Conservation (phyloP, 2,113 vertebrate species). For the Setophaga kirtlandii region DNA sequence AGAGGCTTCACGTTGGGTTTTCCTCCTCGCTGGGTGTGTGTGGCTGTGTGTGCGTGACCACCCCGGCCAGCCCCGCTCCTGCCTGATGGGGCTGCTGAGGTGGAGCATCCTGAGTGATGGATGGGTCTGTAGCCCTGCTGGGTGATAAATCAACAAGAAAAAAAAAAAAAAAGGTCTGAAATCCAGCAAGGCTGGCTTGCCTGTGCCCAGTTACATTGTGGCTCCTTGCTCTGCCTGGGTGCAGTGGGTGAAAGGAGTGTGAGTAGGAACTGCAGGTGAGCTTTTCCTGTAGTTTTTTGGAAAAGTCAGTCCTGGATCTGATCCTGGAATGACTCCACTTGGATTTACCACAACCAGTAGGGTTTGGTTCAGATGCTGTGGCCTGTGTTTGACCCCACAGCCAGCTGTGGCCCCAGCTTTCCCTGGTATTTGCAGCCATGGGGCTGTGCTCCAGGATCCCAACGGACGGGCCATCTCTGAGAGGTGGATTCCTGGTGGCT, state of each 20-base stretch:
- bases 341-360: neutral
- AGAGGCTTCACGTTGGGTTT: neutral
- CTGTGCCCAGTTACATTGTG: fast-evolving
- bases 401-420: fast-evolving
- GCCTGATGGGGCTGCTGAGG: fast-evolving
- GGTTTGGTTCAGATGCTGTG: fast-evolving
- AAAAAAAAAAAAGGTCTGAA: neutral
- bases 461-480: fast-evolving
- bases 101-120: neutral
- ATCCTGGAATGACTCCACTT: neutral
- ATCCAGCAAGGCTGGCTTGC: fast-evolving
- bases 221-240: fast-evolving
- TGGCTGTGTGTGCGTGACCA: neutral
- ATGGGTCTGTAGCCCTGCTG: neutral
- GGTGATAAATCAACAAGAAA: neutral
- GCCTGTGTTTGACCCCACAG: neutral
- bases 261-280: neutral
- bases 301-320: neutral
- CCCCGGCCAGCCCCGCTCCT: fast-evolving
- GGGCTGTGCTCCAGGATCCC: neutral
- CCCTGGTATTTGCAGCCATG: fast-evolving
- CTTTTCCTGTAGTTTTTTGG: neutral
- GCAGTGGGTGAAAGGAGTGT: neutral
- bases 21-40: neutral
- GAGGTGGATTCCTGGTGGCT: neutral